Base-by-base conservation (phyloP, 92 coral and sea anemone genomes). In the Heliopora coerulea region DNA sequence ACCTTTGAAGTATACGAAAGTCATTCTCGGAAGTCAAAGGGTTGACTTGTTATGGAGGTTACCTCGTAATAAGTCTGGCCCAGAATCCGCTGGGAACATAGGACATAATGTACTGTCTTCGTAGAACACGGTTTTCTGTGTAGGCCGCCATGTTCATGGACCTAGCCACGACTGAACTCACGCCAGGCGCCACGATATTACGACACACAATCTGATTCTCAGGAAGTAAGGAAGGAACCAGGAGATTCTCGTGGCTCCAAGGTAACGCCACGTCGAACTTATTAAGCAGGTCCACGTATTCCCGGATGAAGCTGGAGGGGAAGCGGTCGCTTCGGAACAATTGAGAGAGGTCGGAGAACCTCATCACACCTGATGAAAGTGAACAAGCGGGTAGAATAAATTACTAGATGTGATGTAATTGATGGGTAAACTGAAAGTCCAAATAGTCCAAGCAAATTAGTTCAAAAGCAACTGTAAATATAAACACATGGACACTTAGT, bases 81-180 rank as follows among this genome's bases (percentile, higher is more conserved):
- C 98, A 93, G 81, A 93, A 93, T 23, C 98, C 98, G 59, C 98
- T 90, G 21, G 98, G 98, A 25, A 93, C 91, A 73, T 93, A 93
- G 11, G 98, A 93, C 98, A 93, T 93, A 65, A 93, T 83, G 68
- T 93, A 88, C 79, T 93, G 98, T 59, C 98, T 64, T 40, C 98
- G 77, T 31, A 93, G 79, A 13, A 93, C 98, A n/a, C 90, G 86
- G 68, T 80, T 79, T 75, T 89, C 83, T 31, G 91, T 88, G 62
- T 93, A 93, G 26, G 98, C 96, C 0, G 88, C 84, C 78, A 78
- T 75, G 78, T 85, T 90, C 98, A 93, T 93, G 54, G 98, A 90
- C 10, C 87, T 74, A 17, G 96, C 89, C 20, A 93, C 93, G 8
- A 85, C 78, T 11, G 78, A 80, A 61, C 95, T 90, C 58, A 88